phyloP scores from a whole-genome alignment of 2,888 invertebrate genomes.

The Baccha elongata region DNA sequence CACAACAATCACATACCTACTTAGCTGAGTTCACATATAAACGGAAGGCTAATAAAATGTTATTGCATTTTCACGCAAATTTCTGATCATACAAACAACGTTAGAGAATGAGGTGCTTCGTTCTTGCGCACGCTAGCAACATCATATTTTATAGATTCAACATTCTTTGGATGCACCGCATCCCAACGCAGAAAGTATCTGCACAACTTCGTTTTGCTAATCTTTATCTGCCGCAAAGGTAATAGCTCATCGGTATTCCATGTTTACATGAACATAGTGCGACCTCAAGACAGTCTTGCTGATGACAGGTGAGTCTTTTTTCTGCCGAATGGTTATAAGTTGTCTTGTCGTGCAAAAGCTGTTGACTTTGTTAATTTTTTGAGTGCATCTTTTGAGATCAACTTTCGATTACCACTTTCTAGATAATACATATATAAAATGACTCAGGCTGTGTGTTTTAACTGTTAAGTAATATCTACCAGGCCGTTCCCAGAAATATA shows the following conservation, averaged over 20 bases:
- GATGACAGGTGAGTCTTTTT: constrained; percentile 26
- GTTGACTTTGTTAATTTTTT: constrained; percentile 37
- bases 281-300: constrained; percentile 25
- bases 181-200: not conserved
- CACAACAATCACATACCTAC: too few relatives aligned
- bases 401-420: constrained; percentile 60
- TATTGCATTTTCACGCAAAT: constrained; percentile 39
- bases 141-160: too few relatives aligned
- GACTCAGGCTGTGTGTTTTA: constrained; percentile 3
- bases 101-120: too few relatives aligned
- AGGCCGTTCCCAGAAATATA: not conserved
- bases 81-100: not conserved
- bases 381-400: constrained; percentile 9
- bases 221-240: not conserved
- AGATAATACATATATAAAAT: constrained; percentile 1
- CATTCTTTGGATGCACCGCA: constrained; percentile 3
- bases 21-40: too few relatives aligned
- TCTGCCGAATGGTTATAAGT: constrained; percentile 8
- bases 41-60: constrained; percentile 46
- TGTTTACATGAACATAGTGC: constrained; percentile 11
- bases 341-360: constrained; percentile 38
- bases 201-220: not conserved
- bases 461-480: constrained; percentile 36
- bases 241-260: not conserved
- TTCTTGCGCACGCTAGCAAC: not conserved